Evolutionary conservation across 2,797 vertebrate genomes (phyloP), one percentile per base, ranked within the genome.

Genomic region (Acanthornis magna): DNA sequence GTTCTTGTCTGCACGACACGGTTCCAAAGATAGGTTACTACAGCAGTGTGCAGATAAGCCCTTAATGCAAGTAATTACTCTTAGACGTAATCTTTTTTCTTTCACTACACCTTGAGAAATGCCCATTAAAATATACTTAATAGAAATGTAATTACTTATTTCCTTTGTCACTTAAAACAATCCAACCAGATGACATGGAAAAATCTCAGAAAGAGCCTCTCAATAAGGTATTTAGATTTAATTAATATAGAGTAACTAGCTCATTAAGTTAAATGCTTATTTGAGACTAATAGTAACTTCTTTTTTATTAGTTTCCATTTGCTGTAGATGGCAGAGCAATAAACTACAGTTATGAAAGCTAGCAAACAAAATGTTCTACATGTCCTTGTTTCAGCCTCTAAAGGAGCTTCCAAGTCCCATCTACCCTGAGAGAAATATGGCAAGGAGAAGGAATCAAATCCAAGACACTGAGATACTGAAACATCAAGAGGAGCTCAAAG

Each of bases 191-290:
- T 96, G 94, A 68, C 34, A 96, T 68, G 57, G 75, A 96, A 89
- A 88, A 95, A 73, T 65, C 62, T 85, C 80, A 66, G 89, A 95
- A 97, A 96, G 42, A 94, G 32, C 40, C 62, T 94, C 94, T 97
- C 93, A 97, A 74, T 83, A 81, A 95, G 74, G 89, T 96, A 93
- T 92, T 70, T 92, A 95, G 67, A 95, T 96, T 96, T 97, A 97
- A 97, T 97, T 97, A 96, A 97, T 96, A 95, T 91, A 92, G 70
- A 90, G 70, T 62, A 96, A 93, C 79, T 88, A 96, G 74, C 68
- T 97, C 77, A 96, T 97, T 97, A 95, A 96, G 77, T 95, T 95
- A 96, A 97, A 97, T 96, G 89, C 22, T 96, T 96, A 95, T 95
- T 97, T 95, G 89, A 95, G 89, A 96, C 71, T 76, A 97, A 96